Conservation (phyloP, 1,140 invertebrate genomes). For the Leptoteleia sp. region DNA sequence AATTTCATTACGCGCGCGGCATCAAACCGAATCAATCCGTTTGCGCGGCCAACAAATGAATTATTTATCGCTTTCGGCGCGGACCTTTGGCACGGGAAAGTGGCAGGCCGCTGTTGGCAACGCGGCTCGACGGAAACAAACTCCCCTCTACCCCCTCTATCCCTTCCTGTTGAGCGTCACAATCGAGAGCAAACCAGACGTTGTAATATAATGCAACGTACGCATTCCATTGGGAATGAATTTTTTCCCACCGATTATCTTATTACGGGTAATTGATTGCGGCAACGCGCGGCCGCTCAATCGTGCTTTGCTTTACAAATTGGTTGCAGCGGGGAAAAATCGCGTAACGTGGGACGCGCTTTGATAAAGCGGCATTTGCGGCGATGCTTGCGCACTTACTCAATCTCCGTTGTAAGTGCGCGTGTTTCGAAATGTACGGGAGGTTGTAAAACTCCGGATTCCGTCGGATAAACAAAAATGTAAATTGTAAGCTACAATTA, state of each 20-base stretch:
- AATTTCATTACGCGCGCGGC: conserved; percentile 49
- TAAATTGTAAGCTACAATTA: too few species aligned
- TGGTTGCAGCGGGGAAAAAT: conserved; percentile 49
- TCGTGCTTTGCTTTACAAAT: conserved; percentile 38
- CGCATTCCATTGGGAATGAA: conserved; percentile 1
- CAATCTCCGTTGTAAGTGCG: background rate
- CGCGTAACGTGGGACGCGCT: conserved; percentile 33
- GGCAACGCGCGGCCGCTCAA: background rate
- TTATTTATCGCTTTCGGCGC: conserved; percentile 38
- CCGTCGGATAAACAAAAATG: too few species aligned
- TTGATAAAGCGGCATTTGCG: conserved; percentile 21
- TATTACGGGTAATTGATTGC: conserved; percentile 36
- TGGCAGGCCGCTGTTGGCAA: conserved; percentile 8
- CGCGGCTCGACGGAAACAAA: conserved; percentile 30
- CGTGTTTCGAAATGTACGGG: conserved; percentile 3
- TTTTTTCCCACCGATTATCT: conserved; percentile 34
- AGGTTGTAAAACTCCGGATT: too few species aligned
- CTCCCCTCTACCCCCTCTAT: too few species aligned
- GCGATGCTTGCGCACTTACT: too few species aligned
- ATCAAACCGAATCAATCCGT: conserved; percentile 21
- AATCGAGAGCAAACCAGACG: conserved; percentile 32
- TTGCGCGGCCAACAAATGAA: conserved; percentile 30
- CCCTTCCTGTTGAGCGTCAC: conserved; percentile 15
- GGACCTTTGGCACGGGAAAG: conserved; percentile 29
- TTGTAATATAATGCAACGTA: conserved; percentile 4